Percentiles rank a stretch among this genome's conserved stretches.
These are phyloP conservation scores for Australoheros scitulus DNA, from an alignment of 2,113 vertebrate genomes.

Conservation along the genomic window DNA sequence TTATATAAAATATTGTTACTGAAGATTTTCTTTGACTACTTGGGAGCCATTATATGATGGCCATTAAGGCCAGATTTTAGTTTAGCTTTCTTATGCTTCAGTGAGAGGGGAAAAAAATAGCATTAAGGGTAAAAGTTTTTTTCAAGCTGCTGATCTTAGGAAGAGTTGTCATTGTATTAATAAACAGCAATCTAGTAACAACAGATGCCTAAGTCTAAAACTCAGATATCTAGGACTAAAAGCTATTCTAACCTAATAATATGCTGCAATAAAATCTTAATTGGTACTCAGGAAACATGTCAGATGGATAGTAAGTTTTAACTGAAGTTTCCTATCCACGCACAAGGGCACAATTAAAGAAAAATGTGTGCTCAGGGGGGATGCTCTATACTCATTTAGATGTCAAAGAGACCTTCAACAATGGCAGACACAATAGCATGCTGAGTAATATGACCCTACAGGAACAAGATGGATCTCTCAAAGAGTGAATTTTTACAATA, in stretches of 20 bases:
- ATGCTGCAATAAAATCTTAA: conserved; percentile 20
- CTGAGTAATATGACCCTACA: conserved; percentile 51
- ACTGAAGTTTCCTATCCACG: conserved; percentile 28
- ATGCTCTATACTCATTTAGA: conserved; percentile 56
- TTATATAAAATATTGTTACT: background rate
- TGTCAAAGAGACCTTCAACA: conserved; percentile 59
- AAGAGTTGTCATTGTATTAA: background rate
- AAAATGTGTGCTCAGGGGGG: conserved; percentile 28
- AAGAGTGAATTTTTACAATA: conserved; percentile 80
- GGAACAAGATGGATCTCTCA: conserved; percentile 76
- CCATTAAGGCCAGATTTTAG: background rate
- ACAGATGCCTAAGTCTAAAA: background rate
- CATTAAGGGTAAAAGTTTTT: background rate
- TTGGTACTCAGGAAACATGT: conserved; percentile 29
- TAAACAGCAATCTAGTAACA: background rate
- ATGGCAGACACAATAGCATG: conserved; percentile 41
- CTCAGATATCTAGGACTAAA: background rate
- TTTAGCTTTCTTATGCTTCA: no score
- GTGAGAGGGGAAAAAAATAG: no score
- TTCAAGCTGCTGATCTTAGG: background rate
- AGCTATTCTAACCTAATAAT: conserved; percentile 23
- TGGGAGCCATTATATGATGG: background rate
- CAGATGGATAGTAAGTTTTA: conserved; percentile 29
- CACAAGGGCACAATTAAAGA: conserved; percentile 51
- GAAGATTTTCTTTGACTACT: background rate